Base-by-base conservation (phyloP, 2,797 vertebrate species). In the Australoheros facetus region DNA sequence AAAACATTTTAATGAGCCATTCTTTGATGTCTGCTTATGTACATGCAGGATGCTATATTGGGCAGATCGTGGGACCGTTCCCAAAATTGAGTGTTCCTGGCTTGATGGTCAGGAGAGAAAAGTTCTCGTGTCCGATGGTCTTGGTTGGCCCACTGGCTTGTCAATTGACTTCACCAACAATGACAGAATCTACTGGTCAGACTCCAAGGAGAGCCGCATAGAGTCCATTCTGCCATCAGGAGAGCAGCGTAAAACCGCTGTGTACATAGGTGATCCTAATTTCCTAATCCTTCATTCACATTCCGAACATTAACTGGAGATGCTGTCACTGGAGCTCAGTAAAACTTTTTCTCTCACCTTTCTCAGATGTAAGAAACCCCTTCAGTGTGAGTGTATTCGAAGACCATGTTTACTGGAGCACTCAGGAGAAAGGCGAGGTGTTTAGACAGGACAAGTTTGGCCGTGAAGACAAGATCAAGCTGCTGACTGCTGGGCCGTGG, bases 391-490 rank as follows among this genome's bases (percentile, higher is more conserved):
- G 93, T 71, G 95, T 98, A 73, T 98, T 98, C 16, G 97, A 98
- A 95, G 96, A 96, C 84, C 96, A 97, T 57, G 84, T 98, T 54
- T 98, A 97, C 57, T 98, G 97, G 97, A 96, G 96, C 85, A 96
- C 97, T 26, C 96, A 97, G 88, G 96, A 97, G 82, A 97, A 95
- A 79, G 97, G 97, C 42, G 97, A 98, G 89, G 95, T 98, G 73
- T 98, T 97, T 95, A 96, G 94, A 57, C 96, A 97, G 90, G 92
- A 98, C 90, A 98, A 98, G 93, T 98, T 97, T 89, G 97, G 97
- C 57, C 90, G 11, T 3, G 96, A 95, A 55, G 73, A 78, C 37
- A 97, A 97, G 92, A 95, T 95, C 66, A 97, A 96, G 89, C 89
- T 98, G 66, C 85, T 98, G 89, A 96, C 96, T 0, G 96, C 96